A percentile compares a stretch with the other conserved stretches of the same genome.
Conservation (phyloP, 2,888 invertebrate genomes). For the Rosalia funebris region DNA sequence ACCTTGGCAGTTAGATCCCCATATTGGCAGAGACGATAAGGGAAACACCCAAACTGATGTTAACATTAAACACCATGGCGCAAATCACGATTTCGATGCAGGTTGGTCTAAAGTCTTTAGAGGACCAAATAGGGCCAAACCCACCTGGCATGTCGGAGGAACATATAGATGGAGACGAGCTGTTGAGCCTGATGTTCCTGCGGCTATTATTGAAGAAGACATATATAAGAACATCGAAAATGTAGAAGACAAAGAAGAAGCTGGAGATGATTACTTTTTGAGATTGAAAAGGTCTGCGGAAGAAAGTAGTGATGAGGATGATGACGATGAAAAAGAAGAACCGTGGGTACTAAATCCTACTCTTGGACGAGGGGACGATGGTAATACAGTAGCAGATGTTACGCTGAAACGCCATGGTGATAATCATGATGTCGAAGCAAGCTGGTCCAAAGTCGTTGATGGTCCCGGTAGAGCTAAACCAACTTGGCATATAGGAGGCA, state of each 20-base stretch:
- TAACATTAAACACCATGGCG: conserved; percentile 30
- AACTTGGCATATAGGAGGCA: conserved; percentile 37
- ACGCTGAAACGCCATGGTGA: conserved; percentile 9
- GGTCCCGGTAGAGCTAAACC: conserved; percentile 31
- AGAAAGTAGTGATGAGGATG: too few relatives aligned
- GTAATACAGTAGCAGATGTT: not conserved
- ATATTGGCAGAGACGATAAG: conserved; percentile 28
- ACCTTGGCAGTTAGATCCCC: conserved; percentile 34
- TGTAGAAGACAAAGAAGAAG: not conserved
- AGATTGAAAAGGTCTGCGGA: too few relatives aligned
- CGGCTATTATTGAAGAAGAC: not conserved
- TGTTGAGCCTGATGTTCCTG: conserved; percentile 19
- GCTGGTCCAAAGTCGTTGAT: conserved; percentile 13
- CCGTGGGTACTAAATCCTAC: conserved; percentile 35
- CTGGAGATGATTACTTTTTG: not conserved
- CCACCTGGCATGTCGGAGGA: conserved; percentile 40
- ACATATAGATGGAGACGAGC: conserved; percentile 26
- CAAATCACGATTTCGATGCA: conserved; percentile 33
- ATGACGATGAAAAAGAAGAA: not conserved
- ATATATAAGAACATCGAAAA: not conserved
- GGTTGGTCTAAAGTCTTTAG: conserved; percentile 38
- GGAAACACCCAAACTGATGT: conserved; percentile 34
- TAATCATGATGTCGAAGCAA: conserved; percentile 11
- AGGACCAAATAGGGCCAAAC: conserved; percentile 37
- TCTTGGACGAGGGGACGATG: conserved; percentile 23